phyloP scores from a whole-genome alignment of 2,797 vertebrate species.

The Lepilemur ruficaudatus region DNA sequence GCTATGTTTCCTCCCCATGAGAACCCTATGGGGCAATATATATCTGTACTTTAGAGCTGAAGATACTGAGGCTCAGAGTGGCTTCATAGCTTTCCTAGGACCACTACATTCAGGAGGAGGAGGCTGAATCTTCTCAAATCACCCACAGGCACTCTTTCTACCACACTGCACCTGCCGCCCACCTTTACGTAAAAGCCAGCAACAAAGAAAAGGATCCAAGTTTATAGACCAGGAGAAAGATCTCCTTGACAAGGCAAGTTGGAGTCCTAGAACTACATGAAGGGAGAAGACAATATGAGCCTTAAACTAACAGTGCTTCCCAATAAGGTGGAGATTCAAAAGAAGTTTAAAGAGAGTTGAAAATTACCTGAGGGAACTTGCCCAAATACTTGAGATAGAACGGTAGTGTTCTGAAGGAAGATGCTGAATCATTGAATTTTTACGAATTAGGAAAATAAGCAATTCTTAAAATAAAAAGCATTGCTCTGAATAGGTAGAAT shows the following conservation, averaged over 20 bases:
- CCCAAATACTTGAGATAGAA: neutral
- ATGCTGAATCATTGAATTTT: neutral
- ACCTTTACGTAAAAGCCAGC: neutral
- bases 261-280: neutral
- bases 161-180: neutral
- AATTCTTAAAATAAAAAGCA: neutral
- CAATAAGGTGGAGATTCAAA: neutral
- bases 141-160: neutral
- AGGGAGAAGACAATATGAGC: neutral
- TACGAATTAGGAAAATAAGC: neutral
- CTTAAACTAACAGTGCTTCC: neutral
- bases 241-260: rapidly evolving
- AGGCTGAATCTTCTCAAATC: neutral
- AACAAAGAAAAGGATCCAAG: neutral
- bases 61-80: neutral
- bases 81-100: neutral
- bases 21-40: neutral
- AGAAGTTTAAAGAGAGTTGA: neutral
- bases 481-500: neutral
- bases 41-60: neutral
- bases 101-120: neutral
- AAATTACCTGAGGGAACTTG: neutral
- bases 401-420: neutral
- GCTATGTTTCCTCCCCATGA: neutral
- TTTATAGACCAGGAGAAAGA: neutral